Evolutionary conservation across 2,888 invertebrate species (phyloP).

Genomic region (Dysmachus trigonus): DNA sequence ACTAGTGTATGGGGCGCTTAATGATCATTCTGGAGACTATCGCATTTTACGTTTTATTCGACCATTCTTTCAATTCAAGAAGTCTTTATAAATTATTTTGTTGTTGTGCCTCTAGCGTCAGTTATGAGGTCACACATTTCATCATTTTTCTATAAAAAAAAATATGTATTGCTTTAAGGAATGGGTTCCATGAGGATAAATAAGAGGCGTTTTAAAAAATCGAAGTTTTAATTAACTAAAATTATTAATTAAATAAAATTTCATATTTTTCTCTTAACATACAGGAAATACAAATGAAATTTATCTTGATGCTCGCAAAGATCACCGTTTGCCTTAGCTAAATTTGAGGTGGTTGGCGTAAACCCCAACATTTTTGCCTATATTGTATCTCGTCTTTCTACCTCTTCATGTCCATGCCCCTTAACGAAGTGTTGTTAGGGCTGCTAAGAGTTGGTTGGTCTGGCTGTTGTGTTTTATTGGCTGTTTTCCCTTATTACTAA

Average conservation of each 20-base stretch:
- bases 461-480: conserved; percentile 6
- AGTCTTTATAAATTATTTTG: too few species aligned
- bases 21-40: too few species aligned
- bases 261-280: conserved; percentile 28
- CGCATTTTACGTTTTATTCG: too few species aligned
- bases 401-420: background rate
- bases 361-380: background rate
- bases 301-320: background rate
- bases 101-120: too few species aligned
- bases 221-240: conserved; percentile 35
- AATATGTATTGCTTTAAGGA: background rate
- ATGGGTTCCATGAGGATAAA: background rate
- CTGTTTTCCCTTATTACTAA: conserved; percentile 2
- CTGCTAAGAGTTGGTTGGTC: background rate
- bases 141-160: background rate
- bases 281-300: conserved; percentile 10
- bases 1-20: too few species aligned
- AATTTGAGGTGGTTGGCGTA: background rate
- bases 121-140: background rate
- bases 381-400: too few species aligned
- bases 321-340: background rate
- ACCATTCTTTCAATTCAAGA: too few species aligned
- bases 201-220: conserved; percentile 22
- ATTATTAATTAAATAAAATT: conserved; percentile 40
- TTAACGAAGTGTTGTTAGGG: background rate